Evolutionary conservation across 2,797 vertebrate species (phyloP).

Genomic region (Smutsia temminckii): DNA sequence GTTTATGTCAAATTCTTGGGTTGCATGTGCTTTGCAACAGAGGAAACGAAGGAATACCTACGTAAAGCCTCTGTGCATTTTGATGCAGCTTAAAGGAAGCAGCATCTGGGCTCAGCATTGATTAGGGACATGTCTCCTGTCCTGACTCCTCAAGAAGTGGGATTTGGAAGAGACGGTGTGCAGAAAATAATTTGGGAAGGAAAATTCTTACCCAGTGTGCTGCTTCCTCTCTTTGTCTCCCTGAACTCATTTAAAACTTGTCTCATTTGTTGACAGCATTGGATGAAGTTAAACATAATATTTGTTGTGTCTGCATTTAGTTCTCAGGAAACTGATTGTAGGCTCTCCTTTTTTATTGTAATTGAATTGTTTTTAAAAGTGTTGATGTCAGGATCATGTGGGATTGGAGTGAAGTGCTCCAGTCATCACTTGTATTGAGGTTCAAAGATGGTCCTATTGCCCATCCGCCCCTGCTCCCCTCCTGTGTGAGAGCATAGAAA

Average conservation of each 20-base stretch:
- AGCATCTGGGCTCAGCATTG: neutral
- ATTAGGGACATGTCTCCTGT: neutral
- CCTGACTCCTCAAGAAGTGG: neutral
- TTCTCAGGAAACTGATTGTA: neutral
- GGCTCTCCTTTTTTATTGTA: neutral
- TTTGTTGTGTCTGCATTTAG: neutral
- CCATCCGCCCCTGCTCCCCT: neutral
- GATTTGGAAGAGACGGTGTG: neutral
- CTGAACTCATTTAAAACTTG: neutral
- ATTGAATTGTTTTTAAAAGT: neutral
- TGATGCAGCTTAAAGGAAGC: neutral
- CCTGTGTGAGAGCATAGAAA: neutral
- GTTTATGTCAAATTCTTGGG: neutral
- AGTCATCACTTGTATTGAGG: neutral
- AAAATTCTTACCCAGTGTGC: neutral
- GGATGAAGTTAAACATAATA: neutral
- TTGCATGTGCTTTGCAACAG: neutral
- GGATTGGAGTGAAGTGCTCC: neutral
- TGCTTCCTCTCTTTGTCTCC: neutral
- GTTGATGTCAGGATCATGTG: accelerated
- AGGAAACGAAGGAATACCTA: neutral
- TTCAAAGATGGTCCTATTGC: neutral
- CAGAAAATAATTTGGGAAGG: neutral
- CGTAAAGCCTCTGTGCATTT: neutral
- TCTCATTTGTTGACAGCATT: neutral